Percentiles rank a stretch among this genome's conserved stretches.
phyloP scores from a whole-genome alignment of 1,140 invertebrate genomes.

The Myzus persicae region DNA sequence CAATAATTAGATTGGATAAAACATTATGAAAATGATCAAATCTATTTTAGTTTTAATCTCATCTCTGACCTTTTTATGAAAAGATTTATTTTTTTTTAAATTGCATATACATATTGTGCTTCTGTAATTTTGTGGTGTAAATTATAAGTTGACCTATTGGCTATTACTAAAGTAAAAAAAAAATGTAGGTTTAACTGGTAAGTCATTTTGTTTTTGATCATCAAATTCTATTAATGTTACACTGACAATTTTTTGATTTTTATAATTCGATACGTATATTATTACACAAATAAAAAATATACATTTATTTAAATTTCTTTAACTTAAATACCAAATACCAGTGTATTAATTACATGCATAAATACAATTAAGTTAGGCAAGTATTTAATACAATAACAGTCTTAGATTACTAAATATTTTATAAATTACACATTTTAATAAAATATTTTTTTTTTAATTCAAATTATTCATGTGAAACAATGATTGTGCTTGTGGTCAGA shows the following conservation, averaged over 20 bases:
- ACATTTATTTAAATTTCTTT: neutral
- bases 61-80: no score
- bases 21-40: no score
- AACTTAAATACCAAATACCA: neutral
- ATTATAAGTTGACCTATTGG: no score
- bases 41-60: no score
- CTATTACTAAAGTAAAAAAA: no score
- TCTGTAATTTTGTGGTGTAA: no score
- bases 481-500: neutral
- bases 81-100: no score
- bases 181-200: no score
- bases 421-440: neutral
- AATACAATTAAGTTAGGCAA: neutral
- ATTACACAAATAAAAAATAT: neutral
- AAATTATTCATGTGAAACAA: neutral
- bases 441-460: neutral
- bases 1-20: no score
- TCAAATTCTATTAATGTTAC: no score
- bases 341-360: neutral
- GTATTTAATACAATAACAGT: conserved; percentile 32
- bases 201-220: no score
- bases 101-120: no score
- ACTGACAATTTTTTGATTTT: neutral
- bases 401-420: conserved; percentile 5
- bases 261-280: neutral